Base-by-base conservation (phyloP, 2,797 vertebrate species). In the Rhodeus uyekii region DNA sequence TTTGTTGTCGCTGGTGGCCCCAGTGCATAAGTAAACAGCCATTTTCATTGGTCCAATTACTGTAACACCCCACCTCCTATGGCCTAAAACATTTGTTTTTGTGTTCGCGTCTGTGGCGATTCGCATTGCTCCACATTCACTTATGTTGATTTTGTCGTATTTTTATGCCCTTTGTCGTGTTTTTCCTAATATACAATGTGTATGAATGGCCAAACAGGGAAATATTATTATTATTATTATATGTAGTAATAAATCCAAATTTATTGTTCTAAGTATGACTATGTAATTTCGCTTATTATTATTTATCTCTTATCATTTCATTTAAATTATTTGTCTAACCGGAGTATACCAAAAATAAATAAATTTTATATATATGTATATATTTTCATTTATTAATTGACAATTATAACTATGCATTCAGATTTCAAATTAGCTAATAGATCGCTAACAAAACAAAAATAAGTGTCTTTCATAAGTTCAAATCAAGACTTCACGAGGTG, bases 21-120 rank as follows among this genome's bases (percentile, higher is more conserved):
- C 39, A 87, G 87, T 81, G 83, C 89, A 93, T 92, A 91, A 86
- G 92, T 88, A 93, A 92, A 94, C 93, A 90, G 79, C 38, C 24
- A 82, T 89, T 82, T 87, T 88, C 87, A 84, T 87, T 90, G 91
- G 91, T 84, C 83, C 86, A 75, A 55, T 91, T 87, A 92, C 90
- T 89, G 89, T 89, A 90, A 87, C 89, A 84, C 87, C 89, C 82
- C 84, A 89, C 85, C 87, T 91, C 60, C 76, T 80, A 76, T 82
- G 39, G 39, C 86, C 84, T 5, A 78, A 29, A 65, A 42, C 87
- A 83, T 89, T 90, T 86, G 64, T 87, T 80, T 86, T 84, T 88
- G 78, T 83, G 61, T 84, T 32, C 55, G 22, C 67, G 22, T 32
- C 78, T 64, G 60, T 80, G 87, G 89, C 87, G 88, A 90, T 90